A percentile compares a stretch with the other conserved stretches of the same genome.
Conservation (phyloP, 2,888 invertebrate species). For the Hartigia nigra region DNA sequence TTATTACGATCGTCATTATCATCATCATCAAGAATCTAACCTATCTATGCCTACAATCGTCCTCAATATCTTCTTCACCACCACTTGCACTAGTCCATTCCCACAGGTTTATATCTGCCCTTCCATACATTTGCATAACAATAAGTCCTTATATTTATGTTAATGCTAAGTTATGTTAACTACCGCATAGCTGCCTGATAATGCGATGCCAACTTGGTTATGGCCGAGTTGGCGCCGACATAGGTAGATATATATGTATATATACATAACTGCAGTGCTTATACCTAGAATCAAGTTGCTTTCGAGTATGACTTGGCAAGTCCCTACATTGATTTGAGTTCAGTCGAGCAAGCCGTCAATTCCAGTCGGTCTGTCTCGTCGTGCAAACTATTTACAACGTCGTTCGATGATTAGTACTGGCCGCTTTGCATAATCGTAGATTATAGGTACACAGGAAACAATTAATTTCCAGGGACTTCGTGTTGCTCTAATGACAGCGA, state of each 20-base stretch:
- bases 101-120: conserved; percentile 4
- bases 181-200: conserved; percentile 17
- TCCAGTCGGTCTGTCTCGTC: not conserved
- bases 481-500: not conserved
- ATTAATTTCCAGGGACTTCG: not conserved
- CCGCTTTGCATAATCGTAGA: not conserved
- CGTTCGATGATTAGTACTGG: not conserved
- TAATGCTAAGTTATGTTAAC: conserved; percentile 22
- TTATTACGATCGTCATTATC: not conserved
- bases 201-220: conserved; percentile 22
- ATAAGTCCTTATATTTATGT: conserved; percentile 23
- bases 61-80: not conserved
- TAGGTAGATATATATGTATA: not conserved
- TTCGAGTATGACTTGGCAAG: not conserved
- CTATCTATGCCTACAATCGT: not conserved
- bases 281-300: not conserved
- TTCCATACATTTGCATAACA: conserved; percentile 14
- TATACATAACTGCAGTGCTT: not conserved
- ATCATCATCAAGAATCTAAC: not conserved
- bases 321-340: not conserved
- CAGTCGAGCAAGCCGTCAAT: not conserved
- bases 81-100: conserved; percentile 9
- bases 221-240: not conserved
- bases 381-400: not conserved
- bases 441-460: not conserved